Percentiles rank a stretch among this genome's conserved stretches.
Conservation (phyloP, 2,888 invertebrate genomes). For the Scaptomyza flava region DNA sequence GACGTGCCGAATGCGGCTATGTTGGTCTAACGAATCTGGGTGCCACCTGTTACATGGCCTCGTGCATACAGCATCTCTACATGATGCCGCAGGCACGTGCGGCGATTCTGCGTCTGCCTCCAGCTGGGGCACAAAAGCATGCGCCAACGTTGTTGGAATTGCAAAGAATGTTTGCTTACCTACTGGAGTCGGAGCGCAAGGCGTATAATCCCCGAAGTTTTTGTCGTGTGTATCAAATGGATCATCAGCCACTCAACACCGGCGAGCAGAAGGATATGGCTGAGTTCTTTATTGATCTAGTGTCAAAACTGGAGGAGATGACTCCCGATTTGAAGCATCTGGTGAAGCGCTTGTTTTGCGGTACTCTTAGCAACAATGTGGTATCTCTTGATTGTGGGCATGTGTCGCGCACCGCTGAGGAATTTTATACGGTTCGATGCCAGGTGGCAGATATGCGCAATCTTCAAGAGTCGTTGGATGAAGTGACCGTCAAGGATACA, state of each 20-base stretch:
- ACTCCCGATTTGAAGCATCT: conserved; percentile 94
- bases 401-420: conserved; percentile 96
- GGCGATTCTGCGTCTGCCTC: conserved; percentile 92
- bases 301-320: conserved; percentile 98
- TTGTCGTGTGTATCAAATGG: conserved; percentile 98
- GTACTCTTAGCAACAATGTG: conserved; percentile 97
- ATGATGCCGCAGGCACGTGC: conserved; percentile 98
- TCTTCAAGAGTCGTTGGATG: conserved; percentile 96
- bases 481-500: conserved; percentile 98
- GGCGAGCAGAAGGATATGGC: conserved; percentile 99
- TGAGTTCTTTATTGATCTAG: conserved; percentile 98
- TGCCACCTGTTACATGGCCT: conserved; percentile 99
- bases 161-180: conserved; percentile 97
- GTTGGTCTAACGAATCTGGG: conserved; percentile 97
- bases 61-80: conserved; percentile 98
- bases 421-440: conserved; percentile 98
- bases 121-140: conserved; percentile 90
- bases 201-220: conserved; percentile 98
- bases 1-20: conserved; percentile 96
- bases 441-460: conserved; percentile 99
- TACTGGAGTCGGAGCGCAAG: conserved; percentile 96
- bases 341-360: conserved; percentile 96
- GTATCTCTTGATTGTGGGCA: conserved; percentile 98
- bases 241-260: conserved; percentile 97
- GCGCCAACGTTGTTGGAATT: conserved; percentile 93